Evolutionary conservation across 2,888 invertebrate species (phyloP).

Genomic region (Muschampia plurimacula): DNA sequence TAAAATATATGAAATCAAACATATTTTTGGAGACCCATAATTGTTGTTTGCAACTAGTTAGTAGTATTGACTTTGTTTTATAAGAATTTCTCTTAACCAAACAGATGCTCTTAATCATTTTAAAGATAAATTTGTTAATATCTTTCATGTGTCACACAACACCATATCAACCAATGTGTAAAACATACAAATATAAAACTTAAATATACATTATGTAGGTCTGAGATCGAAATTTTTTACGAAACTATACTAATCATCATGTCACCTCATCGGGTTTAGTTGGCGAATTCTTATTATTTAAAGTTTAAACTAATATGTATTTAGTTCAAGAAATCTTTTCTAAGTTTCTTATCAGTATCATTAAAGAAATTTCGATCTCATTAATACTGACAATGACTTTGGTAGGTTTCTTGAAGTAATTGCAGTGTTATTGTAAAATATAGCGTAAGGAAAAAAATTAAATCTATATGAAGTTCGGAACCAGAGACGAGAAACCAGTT

Average conservation of each 20-base stretch:
- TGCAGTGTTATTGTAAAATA: background rate
- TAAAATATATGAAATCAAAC: background rate
- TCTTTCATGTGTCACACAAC: background rate
- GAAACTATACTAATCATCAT: background rate
- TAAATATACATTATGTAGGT: background rate
- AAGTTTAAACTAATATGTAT: background rate
- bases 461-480: background rate
- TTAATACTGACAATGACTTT: constrained; percentile 14
- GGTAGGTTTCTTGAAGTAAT: constrained; percentile 16
- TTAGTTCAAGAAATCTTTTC: constrained; percentile 3
- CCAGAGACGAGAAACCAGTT: constrained; percentile 9
- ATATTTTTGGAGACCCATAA: background rate
- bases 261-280: background rate
- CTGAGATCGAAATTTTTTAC: background rate
- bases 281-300: background rate
- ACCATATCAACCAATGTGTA: background rate
- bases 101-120: too few relatives aligned
- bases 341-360: background rate
- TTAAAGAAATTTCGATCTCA: constrained; percentile 28
- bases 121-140: too few relatives aligned
- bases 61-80: background rate
- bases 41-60: background rate
- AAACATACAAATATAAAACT: background rate
- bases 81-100: background rate
- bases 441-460: background rate